These are phyloP conservation scores for Hippocampus guttulatus DNA, from an alignment of 2,113 vertebrate species.

Conservation along the genomic window DNA sequence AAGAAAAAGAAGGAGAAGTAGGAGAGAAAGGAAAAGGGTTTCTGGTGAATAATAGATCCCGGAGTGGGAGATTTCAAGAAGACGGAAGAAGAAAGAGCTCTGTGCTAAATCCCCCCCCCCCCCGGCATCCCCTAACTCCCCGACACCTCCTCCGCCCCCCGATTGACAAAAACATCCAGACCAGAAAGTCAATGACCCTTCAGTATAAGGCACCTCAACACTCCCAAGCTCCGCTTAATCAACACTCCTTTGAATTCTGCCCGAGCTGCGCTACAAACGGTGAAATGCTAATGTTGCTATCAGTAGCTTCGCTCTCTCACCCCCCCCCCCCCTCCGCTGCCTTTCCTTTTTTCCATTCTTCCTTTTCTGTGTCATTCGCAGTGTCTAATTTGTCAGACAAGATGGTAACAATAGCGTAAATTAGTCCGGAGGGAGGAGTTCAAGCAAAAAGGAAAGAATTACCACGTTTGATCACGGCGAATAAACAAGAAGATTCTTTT, in stretches of 20 bases:
- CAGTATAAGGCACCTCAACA: slow-evolving; percentile 39
- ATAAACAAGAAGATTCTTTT: slow-evolving; percentile 71
- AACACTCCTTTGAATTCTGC: slow-evolving; percentile 58
- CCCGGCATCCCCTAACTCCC: not conserved
- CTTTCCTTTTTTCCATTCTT: not conserved
- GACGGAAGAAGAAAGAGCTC: slow-evolving; percentile 18
- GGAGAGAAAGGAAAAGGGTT: slow-evolving; percentile 10
- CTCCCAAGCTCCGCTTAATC: slow-evolving; percentile 54
- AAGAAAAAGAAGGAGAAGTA: not conserved
- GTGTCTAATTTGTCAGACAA: slow-evolving; percentile 65
- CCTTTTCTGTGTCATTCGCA: slow-evolving; percentile 34
- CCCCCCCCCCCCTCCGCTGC: not conserved
- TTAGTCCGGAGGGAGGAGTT: slow-evolving; percentile 55
- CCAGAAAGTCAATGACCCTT: slow-evolving; percentile 44
- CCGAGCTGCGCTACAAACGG: slow-evolving; percentile 27
- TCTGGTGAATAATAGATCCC: slow-evolving; percentile 30
- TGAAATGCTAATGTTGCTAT: slow-evolving; percentile 49
- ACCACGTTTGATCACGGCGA: slow-evolving; percentile 71
- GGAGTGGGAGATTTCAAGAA: slow-evolving; percentile 20
- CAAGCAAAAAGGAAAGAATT: slow-evolving; percentile 53
- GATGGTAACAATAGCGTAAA: slow-evolving; percentile 62
- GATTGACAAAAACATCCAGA: slow-evolving; percentile 31
- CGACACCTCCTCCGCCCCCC: slow-evolving; percentile 12
- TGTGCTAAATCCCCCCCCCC: slow-evolving; percentile 18
- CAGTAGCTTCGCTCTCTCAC: slow-evolving; percentile 1